Percentiles rank a stretch among this genome's conserved stretches.
Conservation (phyloP, 2,797 vertebrate genomes). For the Eidolon dupreanum region DNA sequence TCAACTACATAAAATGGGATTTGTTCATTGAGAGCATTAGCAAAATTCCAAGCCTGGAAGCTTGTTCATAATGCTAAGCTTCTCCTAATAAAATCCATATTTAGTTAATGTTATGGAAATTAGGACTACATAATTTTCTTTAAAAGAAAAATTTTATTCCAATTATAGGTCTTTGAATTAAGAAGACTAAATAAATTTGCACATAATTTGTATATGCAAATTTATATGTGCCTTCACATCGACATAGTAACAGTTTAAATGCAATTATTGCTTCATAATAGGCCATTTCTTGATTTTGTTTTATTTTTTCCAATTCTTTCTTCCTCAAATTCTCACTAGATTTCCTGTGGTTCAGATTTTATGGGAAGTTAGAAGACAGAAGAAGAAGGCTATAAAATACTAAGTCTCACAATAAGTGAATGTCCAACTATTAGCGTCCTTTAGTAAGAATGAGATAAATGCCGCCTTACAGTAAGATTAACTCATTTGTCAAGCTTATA, state of each 20-base stretch:
- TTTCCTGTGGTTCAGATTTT: neutral
- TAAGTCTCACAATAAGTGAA: neutral
- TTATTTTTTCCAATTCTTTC: neutral
- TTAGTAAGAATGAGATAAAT: neutral
- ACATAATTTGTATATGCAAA: neutral
- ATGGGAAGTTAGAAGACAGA: neutral
- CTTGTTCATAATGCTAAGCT: neutral
- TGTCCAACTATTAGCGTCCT: neutral
- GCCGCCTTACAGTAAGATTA: neutral
- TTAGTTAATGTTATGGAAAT: neutral
- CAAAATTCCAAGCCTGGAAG: slow-evolving; percentile 28
- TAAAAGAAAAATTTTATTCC: slow-evolving; percentile 22
- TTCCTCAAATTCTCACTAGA: neutral
- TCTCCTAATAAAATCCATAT: neutral
- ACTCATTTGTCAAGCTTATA: neutral
- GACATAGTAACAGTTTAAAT: neutral
- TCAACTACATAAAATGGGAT: neutral
- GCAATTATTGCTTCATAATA: neutral
- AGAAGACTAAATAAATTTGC: neutral
- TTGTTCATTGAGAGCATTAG: neutral
- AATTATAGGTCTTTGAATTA: slow-evolving; percentile 5
- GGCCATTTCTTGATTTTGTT: neutral
- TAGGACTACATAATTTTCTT: neutral
- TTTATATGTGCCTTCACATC: neutral
- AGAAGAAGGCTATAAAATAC: neutral